Base-by-base conservation (phyloP, 2,797 vertebrate genomes). In the Eupleurogrammus muticus region DNA sequence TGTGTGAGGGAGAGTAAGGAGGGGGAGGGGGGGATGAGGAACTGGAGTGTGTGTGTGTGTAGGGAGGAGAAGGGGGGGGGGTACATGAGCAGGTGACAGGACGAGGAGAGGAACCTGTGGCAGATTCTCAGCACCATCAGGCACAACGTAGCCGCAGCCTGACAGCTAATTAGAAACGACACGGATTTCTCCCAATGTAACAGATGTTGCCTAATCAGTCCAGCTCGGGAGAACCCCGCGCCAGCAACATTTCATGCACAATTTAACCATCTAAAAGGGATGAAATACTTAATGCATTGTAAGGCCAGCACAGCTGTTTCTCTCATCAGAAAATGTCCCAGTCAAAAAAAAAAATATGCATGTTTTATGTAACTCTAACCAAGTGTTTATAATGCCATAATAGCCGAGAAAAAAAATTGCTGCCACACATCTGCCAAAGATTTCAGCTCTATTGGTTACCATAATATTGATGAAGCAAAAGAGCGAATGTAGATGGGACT, bases 181-280 rank as follows among this genome's bases (percentile, higher is more conserved):
- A 99, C 96, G 93, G 97, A 98, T 99, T 99, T 98, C 96, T 98
- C 98, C 97, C 98, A 97, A 97, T 98, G 96, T 99, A 99, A 99
- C 98, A 99, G 98, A 99, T 99, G 98, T 99, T 99, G 97, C 93
- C 97, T 99, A 99, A 99, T 98, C 97, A 98, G 97, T 96, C 96
- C 97, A 98, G 97, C 97, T 97, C 95, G 95, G 95, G 95, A 97
- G 96, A 96, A 88, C 93, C 95, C 95, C 92, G 95, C 94, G 97
- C 97, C 98, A 99, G 97, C 96, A 96, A 97, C 97, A 98, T 99
- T 99, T 99, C 98, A 99, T 98, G 97, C 97, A 97, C 98, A 99
- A 99, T 99, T 99, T 98, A 98, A 99, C 98, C 96, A 97, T 98
- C 97, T 98, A 98, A 98, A 99, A 99, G 97, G 97, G 97, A 97